Conservation (phyloP, 2,888 invertebrate species). For the Alcis repandata region DNA sequence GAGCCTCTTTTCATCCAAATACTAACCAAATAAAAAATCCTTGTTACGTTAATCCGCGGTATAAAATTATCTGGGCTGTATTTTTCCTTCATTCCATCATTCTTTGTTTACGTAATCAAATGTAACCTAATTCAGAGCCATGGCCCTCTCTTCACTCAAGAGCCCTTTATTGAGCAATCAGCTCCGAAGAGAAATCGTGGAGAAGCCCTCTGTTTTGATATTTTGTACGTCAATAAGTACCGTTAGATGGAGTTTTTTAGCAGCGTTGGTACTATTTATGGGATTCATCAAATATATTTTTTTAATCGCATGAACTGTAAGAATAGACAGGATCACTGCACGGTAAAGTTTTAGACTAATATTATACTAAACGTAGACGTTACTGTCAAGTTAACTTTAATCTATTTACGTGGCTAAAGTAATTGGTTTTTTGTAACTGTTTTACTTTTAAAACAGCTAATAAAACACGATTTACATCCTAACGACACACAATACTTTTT, state of each 20-base stretch:
- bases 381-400: no score
- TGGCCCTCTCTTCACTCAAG: slow-evolving; percentile 20
- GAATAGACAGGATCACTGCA: no score
- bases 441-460: no score
- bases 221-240: slow-evolving; percentile 13
- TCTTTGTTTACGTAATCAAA: slow-evolving; percentile 36
- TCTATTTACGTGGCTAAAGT: no score
- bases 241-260: not conserved
- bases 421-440: no score
- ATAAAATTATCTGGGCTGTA: slow-evolving; percentile 19
- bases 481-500: no score
- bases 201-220: slow-evolving; percentile 19
- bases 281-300: not conserved
- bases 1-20: not conserved
- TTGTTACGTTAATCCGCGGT: slow-evolving; percentile 6
- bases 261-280: not conserved
- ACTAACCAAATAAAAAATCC: not conserved
- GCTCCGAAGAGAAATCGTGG: slow-evolving; percentile 10
- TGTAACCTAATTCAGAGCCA: slow-evolving; percentile 23
- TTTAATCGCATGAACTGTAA: not conserved
- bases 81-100: slow-evolving; percentile 24
- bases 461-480: no score
- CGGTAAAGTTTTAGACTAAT: no score
- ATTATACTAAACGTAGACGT: no score
- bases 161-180: slow-evolving; percentile 30